Evolutionary conservation across 2,888 invertebrate species (phyloP).

Genomic region (Sesamia inferens): DNA sequence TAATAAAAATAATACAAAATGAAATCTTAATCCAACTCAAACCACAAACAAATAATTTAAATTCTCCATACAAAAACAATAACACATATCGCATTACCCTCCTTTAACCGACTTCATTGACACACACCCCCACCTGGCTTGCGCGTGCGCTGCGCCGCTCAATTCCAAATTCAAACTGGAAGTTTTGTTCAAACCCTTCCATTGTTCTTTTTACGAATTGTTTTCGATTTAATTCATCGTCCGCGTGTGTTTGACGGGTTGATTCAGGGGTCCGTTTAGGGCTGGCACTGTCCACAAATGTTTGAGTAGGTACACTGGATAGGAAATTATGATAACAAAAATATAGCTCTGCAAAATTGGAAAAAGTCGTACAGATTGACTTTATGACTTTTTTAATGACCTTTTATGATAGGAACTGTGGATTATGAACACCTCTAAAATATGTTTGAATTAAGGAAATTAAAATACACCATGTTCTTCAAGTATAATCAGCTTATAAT

Average conservation of each 20-base stretch:
- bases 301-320: conserved; percentile 10
- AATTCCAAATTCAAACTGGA: conserved; percentile 65
- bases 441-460: neutral
- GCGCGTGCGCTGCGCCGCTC: conserved; percentile 65
- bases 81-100: conserved; percentile 59
- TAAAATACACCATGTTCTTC: neutral
- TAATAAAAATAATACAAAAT: neutral
- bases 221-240: conserved; percentile 70
- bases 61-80: conserved; percentile 60
- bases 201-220: conserved; percentile 71
- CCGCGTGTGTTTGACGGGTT: conserved; percentile 69
- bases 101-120: conserved; percentile 60
- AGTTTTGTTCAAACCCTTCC: conserved; percentile 67
- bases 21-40: conserved; percentile 7
- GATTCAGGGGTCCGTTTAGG: conserved; percentile 63
- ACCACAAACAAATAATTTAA: conserved; percentile 29
- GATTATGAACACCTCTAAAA: neutral
- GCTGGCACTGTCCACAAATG: conserved; percentile 44
- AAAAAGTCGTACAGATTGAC: neutral
- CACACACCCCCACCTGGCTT: conserved; percentile 65
- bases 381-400: neutral
- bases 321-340: conserved; percentile 6
- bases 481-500: neutral
- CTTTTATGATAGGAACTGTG: neutral
- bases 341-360: neutral